phyloP scores from a whole-genome alignment of 2,797 vertebrate species.

The Luscinia luscinia region DNA sequence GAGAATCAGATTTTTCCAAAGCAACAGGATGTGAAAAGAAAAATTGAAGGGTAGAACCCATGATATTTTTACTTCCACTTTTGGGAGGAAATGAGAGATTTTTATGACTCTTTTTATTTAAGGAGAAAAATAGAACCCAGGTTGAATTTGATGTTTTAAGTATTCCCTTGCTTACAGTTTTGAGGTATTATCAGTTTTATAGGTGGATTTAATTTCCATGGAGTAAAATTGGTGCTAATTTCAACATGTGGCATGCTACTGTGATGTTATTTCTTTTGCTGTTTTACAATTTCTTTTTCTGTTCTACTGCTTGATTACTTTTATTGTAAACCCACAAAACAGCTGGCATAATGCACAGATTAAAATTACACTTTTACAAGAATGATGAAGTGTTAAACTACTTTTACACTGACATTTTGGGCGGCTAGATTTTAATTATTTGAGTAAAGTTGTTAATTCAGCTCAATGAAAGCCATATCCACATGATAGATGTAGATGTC shows the following conservation, averaged over 20 bases:
- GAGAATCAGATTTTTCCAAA: neutral
- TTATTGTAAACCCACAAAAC: conserved; percentile 47
- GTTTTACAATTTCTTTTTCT: conserved; percentile 33
- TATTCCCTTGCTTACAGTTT: conserved; percentile 50
- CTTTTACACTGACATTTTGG: conserved; percentile 64
- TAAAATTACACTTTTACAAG: conserved; percentile 61
- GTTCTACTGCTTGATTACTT: conserved; percentile 50
- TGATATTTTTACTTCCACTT: conserved; percentile 13
- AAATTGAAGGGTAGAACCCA: conserved; percentile 12
- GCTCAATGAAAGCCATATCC: conserved; percentile 54
- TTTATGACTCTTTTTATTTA: conserved; percentile 61
- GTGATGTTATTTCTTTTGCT: conserved; percentile 22
- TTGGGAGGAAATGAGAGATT: conserved; percentile 38
- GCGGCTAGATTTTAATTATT: conserved; percentile 69
- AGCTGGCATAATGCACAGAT: conserved; percentile 45
- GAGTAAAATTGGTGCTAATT: conserved; percentile 43
- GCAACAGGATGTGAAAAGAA: neutral
- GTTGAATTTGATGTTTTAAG: conserved; percentile 49
- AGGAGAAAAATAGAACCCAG: conserved; percentile 54
- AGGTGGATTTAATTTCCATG: conserved; percentile 38
- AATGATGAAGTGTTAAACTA: conserved; percentile 59
- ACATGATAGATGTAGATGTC: conserved; percentile 68
- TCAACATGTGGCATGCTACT: conserved; percentile 31
- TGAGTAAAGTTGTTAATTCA: conserved; percentile 64
- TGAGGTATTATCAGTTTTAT: conserved; percentile 38